Evolutionary conservation across 2,888 invertebrate genomes (phyloP).

Genomic region (Ramazzottius varieornatus): DNA sequence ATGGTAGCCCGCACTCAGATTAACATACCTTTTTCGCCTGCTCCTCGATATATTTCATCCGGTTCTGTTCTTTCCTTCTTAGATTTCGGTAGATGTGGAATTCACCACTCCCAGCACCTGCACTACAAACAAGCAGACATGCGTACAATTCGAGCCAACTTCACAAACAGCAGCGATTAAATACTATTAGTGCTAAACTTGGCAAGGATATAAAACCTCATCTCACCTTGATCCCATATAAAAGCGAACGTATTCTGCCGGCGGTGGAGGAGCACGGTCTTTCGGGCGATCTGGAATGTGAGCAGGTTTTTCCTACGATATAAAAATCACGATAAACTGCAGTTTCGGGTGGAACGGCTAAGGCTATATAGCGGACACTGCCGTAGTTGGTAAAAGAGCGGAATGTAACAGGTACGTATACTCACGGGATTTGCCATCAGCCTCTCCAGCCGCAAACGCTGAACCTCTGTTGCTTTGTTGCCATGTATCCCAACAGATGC

Average conservation of each 20-base stretch:
- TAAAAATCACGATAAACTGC: not conserved
- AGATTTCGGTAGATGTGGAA: constrained; percentile 93
- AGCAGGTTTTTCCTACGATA: not conserved
- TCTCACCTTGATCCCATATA: not conserved
- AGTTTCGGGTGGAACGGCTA: not conserved
- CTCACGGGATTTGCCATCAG: not conserved
- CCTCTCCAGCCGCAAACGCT: not conserved
- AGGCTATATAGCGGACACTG: too few relatives aligned
- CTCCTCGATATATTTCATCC: constrained; percentile 73
- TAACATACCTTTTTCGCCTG: constrained; percentile 45
- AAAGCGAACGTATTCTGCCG: not conserved
- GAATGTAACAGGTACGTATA: too few relatives aligned
- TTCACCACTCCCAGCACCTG: constrained; percentile 94
- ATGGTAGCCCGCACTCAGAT: too few relatives aligned
- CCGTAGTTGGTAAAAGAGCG: too few relatives aligned
- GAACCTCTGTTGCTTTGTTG: not conserved
- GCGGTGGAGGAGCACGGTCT: not conserved
- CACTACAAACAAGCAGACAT: constrained; percentile 31
- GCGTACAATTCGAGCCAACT: too few relatives aligned
- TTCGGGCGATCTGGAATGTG: not conserved
- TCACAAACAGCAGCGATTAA: too few relatives aligned
- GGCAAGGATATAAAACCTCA: too few relatives aligned
- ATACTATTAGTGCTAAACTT: too few relatives aligned
- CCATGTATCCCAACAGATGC: too few relatives aligned
- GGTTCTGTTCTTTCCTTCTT: constrained; percentile 73